These are phyloP conservation scores for Neolamprologus kungweensis DNA, from an alignment of 2,113 vertebrate genomes.

Conservation along the genomic window DNA sequence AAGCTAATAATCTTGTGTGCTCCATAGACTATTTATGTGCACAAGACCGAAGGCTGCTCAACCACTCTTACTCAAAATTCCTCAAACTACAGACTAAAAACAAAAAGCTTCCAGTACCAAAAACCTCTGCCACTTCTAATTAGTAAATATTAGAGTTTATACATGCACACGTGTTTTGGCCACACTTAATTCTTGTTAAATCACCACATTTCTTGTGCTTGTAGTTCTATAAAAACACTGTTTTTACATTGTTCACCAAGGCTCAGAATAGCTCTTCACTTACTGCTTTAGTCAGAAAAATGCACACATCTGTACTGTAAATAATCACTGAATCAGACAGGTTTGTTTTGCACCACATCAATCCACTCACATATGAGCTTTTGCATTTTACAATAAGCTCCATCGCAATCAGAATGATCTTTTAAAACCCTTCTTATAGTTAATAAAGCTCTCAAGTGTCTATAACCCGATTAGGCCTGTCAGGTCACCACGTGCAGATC, in stretches of 20 bases:
- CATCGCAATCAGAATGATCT: background rate
- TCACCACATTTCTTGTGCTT: background rate
- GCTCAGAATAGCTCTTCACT: background rate
- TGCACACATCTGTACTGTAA: background rate
- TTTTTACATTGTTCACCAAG: background rate
- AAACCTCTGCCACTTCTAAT: background rate
- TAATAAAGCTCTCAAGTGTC: background rate
- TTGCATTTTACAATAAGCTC: background rate
- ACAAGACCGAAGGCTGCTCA: background rate
- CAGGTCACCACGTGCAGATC: background rate
- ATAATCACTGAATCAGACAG: background rate
- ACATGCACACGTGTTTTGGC: background rate
- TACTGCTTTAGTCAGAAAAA: background rate
- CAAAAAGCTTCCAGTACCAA: background rate
- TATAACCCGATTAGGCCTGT: background rate
- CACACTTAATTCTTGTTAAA: background rate
- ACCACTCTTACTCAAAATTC: background rate
- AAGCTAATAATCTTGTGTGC: background rate
- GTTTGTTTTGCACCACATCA: background rate
- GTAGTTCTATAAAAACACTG: background rate
- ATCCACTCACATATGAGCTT: background rate
- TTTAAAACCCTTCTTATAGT: background rate
- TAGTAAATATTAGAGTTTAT: background rate
- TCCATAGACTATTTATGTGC: background rate
- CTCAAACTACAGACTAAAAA: background rate